phyloP scores from a whole-genome alignment of 2,797 vertebrate genomes.

The Bovichtus variegatus region DNA sequence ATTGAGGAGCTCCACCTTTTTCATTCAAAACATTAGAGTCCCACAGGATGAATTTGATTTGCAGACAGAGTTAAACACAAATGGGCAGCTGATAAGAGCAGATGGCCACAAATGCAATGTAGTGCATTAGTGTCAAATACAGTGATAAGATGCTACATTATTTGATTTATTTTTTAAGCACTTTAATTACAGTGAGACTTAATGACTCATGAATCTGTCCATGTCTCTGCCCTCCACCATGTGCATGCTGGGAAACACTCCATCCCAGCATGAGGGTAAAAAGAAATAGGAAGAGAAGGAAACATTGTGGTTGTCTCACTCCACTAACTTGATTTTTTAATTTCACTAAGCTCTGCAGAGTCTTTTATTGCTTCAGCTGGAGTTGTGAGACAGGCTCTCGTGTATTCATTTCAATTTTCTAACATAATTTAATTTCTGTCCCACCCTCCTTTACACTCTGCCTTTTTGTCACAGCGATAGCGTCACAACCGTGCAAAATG shows the following conservation, averaged over 20 bases:
- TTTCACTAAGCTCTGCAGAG: constrained; percentile 27
- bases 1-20: not conserved
- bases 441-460: not conserved
- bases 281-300: constrained; percentile 22
- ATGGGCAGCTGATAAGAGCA: not conserved
- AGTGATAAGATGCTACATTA: not conserved
- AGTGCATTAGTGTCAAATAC: not conserved
- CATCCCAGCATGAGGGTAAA: not conserved
- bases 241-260: constrained; percentile 17
- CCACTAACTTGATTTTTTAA: constrained; percentile 29
- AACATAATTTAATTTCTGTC: constrained; percentile 33
- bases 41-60: not conserved
- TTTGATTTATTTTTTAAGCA: constrained; percentile 8
- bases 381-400: constrained; percentile 30
- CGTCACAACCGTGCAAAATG: no score
- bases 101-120: not conserved
- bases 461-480: no score
- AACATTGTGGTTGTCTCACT: constrained; percentile 27
- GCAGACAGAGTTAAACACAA: not conserved
- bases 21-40: not conserved
- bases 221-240: constrained; percentile 1
- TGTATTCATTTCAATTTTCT: constrained; percentile 46
- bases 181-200: constrained; percentile 4
- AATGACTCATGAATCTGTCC: not conserved
- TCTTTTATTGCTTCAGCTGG: constrained; percentile 37